Conservation (phyloP, 2,113 vertebrate genomes). For the Prunella fulvescens region DNA sequence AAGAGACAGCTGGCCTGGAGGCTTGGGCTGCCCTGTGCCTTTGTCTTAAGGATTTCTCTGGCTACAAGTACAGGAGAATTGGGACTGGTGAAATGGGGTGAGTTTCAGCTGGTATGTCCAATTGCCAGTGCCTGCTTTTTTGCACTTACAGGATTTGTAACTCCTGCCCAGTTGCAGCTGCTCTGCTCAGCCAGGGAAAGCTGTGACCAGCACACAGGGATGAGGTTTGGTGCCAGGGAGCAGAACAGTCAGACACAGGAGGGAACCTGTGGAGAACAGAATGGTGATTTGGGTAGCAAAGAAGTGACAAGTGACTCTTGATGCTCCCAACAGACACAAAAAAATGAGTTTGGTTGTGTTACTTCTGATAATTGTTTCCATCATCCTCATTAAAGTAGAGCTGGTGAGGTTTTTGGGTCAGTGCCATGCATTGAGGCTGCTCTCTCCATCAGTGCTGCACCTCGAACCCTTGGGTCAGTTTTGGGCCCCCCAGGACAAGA, state of each 20-base stretch:
- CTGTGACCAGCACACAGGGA: fast-evolving
- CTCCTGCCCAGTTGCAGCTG: not conserved
- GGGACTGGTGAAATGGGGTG: not conserved
- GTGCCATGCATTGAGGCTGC: not conserved
- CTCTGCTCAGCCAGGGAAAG: not conserved
- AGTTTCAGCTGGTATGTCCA: not conserved
- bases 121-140: not conserved
- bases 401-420: not conserved
- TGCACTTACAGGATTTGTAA: not conserved
- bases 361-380: not conserved
- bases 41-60: constrained; percentile 41
- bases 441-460: not conserved
- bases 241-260: not conserved
- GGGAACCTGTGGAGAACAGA: not conserved
- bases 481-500: not conserved
- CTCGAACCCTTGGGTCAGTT: fast-evolving
- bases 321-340: not conserved
- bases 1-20: constrained; percentile 53
- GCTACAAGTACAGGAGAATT: not conserved
- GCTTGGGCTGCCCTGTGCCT: not conserved
- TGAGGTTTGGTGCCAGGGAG: not conserved
- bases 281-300: not conserved
- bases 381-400: not conserved
- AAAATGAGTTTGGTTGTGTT: not conserved
- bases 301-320: not conserved